Base-by-base conservation (phyloP, 2,888 invertebrate species). In the Oxyteleia sp. region DNA sequence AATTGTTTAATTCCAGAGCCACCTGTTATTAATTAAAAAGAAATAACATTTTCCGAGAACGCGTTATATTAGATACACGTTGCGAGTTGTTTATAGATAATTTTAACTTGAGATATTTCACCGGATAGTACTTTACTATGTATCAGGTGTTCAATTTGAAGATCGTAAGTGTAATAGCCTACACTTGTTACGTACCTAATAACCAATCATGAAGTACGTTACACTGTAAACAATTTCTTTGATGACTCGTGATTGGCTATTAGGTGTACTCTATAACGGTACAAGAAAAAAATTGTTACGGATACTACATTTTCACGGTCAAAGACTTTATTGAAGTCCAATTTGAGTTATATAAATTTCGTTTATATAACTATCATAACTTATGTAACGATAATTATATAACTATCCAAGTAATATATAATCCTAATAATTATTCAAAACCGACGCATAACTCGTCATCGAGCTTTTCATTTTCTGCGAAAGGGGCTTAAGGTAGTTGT, bases 181-280 rank as follows among this genome's bases (percentile, higher is more conserved):
- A 72, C 80, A 80, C 79, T 79, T 71, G 71, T 79, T 79, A 79
- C 43, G 18, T 64, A 38, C 18, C 49, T 72, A 80, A 80, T 66
- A 79, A 51, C 66, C 79, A 57, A n/a, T n/a, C n/a, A n/a, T n/a
- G n/a, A n/a, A n/a, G n/a, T n/a, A 72, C 49, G 29, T 72, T 64
- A 79, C 49, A 72, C 51, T 72, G 71, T 79, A 79, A 66, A 35
- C 64, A 43, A 57, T 51, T 79, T 55, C 71, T 49, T 61, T 49
- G 51, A 59, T 59, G 47, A 15, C 11, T 23, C 64, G 16, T 71
- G 63, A 71, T 66, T 72, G 63, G 51, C 47, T 57, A 45, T 71
- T 71, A 71, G 47, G 55, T 8, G 29, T 20, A 45, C 5, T 5
- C 18, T 63, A 43, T 66, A 80, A 80, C 79, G 71, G 64, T 57